phyloP scores from a whole-genome alignment of 64 coral and sea anemone species.

The Pocillopora damicornis region DNA sequence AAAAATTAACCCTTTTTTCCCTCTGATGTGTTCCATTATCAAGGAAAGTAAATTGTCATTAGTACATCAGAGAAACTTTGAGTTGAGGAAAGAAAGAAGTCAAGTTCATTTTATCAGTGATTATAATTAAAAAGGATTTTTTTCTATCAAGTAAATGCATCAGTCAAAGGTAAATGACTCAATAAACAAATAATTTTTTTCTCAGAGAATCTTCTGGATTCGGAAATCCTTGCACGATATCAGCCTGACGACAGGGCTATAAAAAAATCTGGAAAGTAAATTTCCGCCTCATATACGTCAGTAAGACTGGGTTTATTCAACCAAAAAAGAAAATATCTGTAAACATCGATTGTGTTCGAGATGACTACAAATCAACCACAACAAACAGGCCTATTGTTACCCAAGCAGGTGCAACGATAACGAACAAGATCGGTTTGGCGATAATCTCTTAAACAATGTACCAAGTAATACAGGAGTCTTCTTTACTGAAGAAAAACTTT shows the following conservation, averaged over 20 bases:
- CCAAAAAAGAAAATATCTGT: background rate
- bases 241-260: background rate
- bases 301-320: background rate
- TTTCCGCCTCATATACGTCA: background rate
- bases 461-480: background rate
- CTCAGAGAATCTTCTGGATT: background rate
- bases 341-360: conserved; percentile 9
- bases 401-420: background rate
- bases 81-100: background rate
- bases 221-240: background rate
- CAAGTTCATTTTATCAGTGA: background rate
- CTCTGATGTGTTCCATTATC: background rate
- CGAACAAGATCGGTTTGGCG: background rate
- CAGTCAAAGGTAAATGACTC: background rate
- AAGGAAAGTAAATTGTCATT: background rate
- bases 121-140: background rate
- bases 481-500: background rate
- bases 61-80: background rate
- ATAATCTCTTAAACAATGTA: background rate
- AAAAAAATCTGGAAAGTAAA: background rate
- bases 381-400: background rate
- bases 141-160: background rate
- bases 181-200: background rate
- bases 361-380: background rate
- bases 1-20: no score